Evolutionary conservation across 2,888 invertebrate species (phyloP).

Genomic region (Aspidapion aeneum): DNA sequence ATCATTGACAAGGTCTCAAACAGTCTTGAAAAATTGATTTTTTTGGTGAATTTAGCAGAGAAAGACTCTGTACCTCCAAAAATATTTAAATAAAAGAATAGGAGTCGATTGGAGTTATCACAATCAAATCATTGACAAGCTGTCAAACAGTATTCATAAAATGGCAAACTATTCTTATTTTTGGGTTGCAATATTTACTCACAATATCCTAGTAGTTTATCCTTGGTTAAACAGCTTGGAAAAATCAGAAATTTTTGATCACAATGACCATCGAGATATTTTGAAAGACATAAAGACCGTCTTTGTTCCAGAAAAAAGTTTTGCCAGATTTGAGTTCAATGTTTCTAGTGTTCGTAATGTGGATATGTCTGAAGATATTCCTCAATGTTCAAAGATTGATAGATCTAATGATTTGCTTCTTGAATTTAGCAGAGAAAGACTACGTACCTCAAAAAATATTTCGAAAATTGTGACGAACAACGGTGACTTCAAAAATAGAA

Average conservation of each 20-base stretch:
- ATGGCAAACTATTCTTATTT: too few species aligned
- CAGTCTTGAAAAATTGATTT: too few species aligned
- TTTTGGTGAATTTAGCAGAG: too few species aligned
- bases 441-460: not conserved
- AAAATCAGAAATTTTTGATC: constrained; percentile 31
- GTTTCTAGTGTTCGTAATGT: not conserved
- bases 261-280: constrained; percentile 33
- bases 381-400: not conserved
- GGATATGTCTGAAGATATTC: not conserved
- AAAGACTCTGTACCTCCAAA: too few species aligned
- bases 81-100: too few species aligned
- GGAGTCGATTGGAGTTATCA: too few species aligned
- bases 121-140: too few species aligned
- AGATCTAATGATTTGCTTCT: not conserved
- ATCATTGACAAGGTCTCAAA: too few species aligned
- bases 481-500: constrained; percentile 1
- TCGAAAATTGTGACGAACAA: not conserved
- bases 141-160: too few species aligned
- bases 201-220: not conserved
- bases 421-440: not conserved
- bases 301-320: constrained; percentile 28
- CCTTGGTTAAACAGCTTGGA: constrained; percentile 25
- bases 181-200: not conserved
- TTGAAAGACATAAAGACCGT: constrained; percentile 34
- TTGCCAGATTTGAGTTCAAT: not conserved